Base-by-base conservation (phyloP, 2,113 vertebrate genomes). In the Corvus moneduloides region DNA sequence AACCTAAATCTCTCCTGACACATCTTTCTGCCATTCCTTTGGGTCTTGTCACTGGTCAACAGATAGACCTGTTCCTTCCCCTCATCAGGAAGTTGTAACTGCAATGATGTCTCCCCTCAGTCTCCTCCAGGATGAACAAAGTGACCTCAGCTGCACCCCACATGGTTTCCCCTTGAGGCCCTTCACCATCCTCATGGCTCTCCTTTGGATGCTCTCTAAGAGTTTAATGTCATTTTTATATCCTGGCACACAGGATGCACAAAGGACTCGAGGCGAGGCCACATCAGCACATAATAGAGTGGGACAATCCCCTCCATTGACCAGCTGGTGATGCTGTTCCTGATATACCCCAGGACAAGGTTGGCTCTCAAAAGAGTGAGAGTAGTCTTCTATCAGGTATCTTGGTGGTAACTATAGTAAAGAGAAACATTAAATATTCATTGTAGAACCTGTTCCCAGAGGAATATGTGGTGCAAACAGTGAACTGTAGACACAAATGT, bases 121-220 rank as follows among this genome's bases (percentile, higher is more conserved):
- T 7, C 13, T 51, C 21, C 9, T 64, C 32, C 44, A 67, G 37
- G 26, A 6, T 44, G 37, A 68, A 18, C 13, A 43, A 10, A 43
- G 17, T 27, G 37, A 15, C 26, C 32, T 27, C 54, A 37, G 3
- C 0, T 0, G 0, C 2, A 37, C 27, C 26, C 3, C 44, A 27
- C 13, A 2, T 0, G 1, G 7, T 4, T 59, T 61, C 22, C 27
- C 11, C 18, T 61, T 15, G 33, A 68, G 33, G 22, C 21, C 27
- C 1, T 59, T 69, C 33, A 59, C 18, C 33, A 33, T 37, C 22
- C 44, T 19, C 9, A 5, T 61, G 64, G 15, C 15, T 28, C 28
- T 62, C 33, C 8, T 54, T 62, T 23, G 28, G 18, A 16, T 16
- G 6, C 5, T 23, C 5, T 46, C 33, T 23, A 46, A 61, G 22